Base-by-base conservation (phyloP, 2,113 vertebrate genomes). In the Xiphophorus couchianus region DNA sequence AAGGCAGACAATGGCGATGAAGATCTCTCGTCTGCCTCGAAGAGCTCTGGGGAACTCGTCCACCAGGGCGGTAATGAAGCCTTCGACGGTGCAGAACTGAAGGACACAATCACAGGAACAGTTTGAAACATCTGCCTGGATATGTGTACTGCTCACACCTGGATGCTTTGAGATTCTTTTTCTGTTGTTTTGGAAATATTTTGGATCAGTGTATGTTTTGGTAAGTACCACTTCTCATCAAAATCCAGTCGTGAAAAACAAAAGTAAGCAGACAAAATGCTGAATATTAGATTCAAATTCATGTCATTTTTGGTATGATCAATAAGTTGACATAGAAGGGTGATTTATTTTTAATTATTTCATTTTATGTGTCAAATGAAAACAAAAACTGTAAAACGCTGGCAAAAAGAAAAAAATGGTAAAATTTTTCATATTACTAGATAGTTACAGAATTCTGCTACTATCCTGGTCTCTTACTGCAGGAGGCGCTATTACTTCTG, bases 1-100 rank as follows among this genome's bases (percentile, higher is more conserved):
- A 19, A 97, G 77, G 74, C 98, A 99, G 67, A 99, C 97, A 0
- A 88, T 87, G 0, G 98, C 98, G 19, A 99, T 99, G 94, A 99
- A 99, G 88, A 99, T 90, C 89, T 99, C 98, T 69, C 97, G 94
- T 84, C 97, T 94, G 29, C 93, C 96, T 71, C 97, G 95, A 76
- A 99, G 94, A 58, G 90, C 74, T 74, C 86, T 93, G 19, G 98
- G 98, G 84, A 98, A 99, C 89, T 99, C 98, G 14, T 99, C 98
- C 86, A 99, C 97, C 83, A 99, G 91, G 51, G 98, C 98, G 0
- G 97, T 99, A 89, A 99, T 97, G 93, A 99, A 99, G 27, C 98
- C 97, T 93, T 99, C 97, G 78, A 99, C 97, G 0, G 98, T 99
- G 92, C 98, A 99, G 93, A 99, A 99, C 98, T 99, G 87, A 74